Evolutionary conservation across 2,113 vertebrate species (phyloP), one percentile per base, ranked within the genome.

Genomic region (Leptodactylus fuscus): DNA sequence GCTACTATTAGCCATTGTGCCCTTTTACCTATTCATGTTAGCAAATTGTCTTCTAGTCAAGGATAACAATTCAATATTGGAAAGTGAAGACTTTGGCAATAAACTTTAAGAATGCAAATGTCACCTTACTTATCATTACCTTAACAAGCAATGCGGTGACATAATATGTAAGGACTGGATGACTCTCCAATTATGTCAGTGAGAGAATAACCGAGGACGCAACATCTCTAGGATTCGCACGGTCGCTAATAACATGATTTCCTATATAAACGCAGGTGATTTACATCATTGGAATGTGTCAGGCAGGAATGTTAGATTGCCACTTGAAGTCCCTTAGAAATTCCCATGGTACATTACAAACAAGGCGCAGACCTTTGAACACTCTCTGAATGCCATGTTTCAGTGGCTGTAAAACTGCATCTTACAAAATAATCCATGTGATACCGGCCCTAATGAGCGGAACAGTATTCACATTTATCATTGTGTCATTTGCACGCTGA

Each of bases 1-100:
- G 55, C 78, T 32, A 38, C 78, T 81, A 81, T 81, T 81, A 65
- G 55, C 78, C 38, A 46, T 46, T 32, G 58, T 81, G 78, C 36
- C 58, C 78, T 81, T 81, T 67, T 60, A 79, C 51, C 76, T 79
- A 55, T 38, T 81, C 32, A 62, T 48, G 38, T 27, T 48, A 32
- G 58, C 16, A 29, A 44, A 81, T 81, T 60, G 55, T 81, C 78
- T 32, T 44, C 38, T 62, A 27, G 41, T 65, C 78, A 46, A 81
- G n/a, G 41, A 81, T 46, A 48, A 81, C 38, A 81, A 81, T 65
- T 62, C 58, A 81, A 60, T 44, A 81, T 62, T 27, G 41, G 38
- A 24, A 29, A 65, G 49, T 55, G 24, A 81, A 20, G 78, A 81
- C 58, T 46, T 46, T 27, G 78, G 78, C 55, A 29, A 48, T 44